A percentile compares a stretch with the other conserved stretches of the same genome.
Conservation (phyloP, 2,888 invertebrate genomes). For the Pardosa pseudoannulata region DNA sequence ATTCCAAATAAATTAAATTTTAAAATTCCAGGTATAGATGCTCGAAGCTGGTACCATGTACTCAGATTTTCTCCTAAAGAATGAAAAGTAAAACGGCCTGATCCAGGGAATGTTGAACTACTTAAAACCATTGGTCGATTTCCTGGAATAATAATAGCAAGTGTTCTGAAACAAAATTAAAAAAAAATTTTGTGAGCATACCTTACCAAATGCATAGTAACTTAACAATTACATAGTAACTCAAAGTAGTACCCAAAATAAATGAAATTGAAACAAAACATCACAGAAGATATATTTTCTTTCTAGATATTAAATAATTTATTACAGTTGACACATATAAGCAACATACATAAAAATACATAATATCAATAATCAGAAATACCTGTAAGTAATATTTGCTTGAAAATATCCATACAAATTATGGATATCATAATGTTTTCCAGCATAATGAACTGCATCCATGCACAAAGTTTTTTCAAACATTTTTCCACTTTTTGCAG, state of each 20-base stretch:
- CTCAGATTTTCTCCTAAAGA: constrained; percentile 91
- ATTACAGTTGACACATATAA: no score
- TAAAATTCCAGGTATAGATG: constrained; percentile 82
- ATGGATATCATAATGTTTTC: constrained; percentile 86
- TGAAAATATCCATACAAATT: constrained; percentile 87
- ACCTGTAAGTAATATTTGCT: constrained; percentile 84
- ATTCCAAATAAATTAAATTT: constrained; percentile 79
- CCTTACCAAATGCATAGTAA: no score
- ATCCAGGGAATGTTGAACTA: constrained; percentile 86
- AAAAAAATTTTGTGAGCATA: no score
- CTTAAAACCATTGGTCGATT: constrained; percentile 86
- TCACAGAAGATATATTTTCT: no score
- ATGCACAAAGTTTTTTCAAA: constrained; percentile 85
- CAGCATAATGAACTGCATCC: constrained; percentile 84
- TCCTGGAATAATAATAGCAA: constrained; percentile 62
- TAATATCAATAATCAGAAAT: no score
- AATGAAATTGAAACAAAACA: no score
- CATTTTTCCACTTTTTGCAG: constrained; percentile 77
- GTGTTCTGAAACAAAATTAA: constrained; percentile 25
- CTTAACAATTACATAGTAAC: no score
- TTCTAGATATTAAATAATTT: no score
- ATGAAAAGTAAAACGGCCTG: constrained; percentile 86
- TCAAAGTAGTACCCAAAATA: no score
- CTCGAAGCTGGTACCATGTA: constrained; percentile 86
- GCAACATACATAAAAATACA: no score